A percentile compares a stretch with the other conserved stretches of the same genome.
Conservation (phyloP, 35 echinoderm and acorn worm genomes). For the Eucidaris tribuloides region DNA sequence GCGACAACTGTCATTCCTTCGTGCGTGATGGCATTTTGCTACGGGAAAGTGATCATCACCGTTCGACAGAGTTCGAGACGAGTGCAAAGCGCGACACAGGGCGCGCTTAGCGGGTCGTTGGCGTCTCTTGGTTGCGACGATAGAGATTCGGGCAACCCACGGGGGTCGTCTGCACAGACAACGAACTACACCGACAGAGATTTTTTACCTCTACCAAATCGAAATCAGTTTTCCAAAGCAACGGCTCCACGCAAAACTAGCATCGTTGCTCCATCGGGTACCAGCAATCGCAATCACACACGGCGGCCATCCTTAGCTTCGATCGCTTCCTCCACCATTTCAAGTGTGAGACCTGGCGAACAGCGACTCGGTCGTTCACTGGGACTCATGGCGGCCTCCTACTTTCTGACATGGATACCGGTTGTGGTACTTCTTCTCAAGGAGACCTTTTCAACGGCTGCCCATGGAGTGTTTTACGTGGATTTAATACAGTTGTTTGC, state of each 20-base stretch:
- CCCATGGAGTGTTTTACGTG: constrained; percentile 3
- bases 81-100: constrained; percentile 35
- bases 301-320: constrained; percentile 11
- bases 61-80: constrained; percentile 56
- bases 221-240: not conserved
- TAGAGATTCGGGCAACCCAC: not conserved
- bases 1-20: constrained; percentile 36
- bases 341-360: constrained; percentile 50
- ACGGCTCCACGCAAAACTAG: not conserved
- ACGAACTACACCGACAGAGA: constrained; percentile 36
- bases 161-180: constrained; percentile 7
- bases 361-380: constrained; percentile 45
- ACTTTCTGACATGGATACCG: constrained; percentile 35
- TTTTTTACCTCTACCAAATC: constrained; percentile 37
- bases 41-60: constrained; percentile 34
- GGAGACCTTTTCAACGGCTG: not conserved
- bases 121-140: constrained; percentile 1
- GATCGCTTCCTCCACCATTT: constrained; percentile 47
- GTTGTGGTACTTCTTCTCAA: constrained; percentile 21
- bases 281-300: not conserved
- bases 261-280: not conserved
- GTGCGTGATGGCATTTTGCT: constrained; percentile 49
- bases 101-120: constrained; percentile 15
- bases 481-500: constrained; percentile 42
- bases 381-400: constrained; percentile 36